phyloP scores from a whole-genome alignment of 1,140 invertebrate species.

The Neodiprion fabricii region DNA sequence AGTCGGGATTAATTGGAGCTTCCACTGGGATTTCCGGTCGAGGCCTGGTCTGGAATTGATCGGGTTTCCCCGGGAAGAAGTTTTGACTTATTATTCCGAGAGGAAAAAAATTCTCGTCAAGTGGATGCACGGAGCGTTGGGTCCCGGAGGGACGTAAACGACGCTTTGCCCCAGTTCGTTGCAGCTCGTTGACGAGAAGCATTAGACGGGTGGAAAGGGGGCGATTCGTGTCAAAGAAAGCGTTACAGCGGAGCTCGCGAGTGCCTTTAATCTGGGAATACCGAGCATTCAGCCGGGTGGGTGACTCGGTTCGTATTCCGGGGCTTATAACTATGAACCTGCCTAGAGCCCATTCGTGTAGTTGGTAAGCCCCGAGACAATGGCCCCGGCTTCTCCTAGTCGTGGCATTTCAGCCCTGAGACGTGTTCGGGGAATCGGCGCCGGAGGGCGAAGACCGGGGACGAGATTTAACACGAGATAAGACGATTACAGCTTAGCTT shows the following conservation, averaged over 20 bases:
- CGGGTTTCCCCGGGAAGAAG: no score
- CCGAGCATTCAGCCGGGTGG: constrained; percentile 30
- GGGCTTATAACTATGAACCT: constrained; percentile 36
- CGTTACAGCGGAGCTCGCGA: constrained; percentile 1
- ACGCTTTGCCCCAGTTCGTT: no score
- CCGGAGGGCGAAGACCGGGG: constrained; percentile 18
- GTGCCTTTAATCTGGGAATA: constrained; percentile 42
- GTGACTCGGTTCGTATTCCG: neutral
- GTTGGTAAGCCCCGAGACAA: constrained; percentile 47
- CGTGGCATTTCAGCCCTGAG: constrained; percentile 12
- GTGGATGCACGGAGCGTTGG: neutral
- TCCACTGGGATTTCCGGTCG: no score
- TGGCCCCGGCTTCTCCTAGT: constrained; percentile 31
- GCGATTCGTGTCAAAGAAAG: constrained; percentile 24
- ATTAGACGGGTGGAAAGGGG: neutral
- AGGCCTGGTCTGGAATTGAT: no score
- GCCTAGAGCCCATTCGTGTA: constrained; percentile 22
- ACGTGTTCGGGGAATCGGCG: neutral
- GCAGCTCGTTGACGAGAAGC: neutral
- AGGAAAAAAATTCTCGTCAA: no score
- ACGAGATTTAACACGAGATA: constrained; percentile 55
- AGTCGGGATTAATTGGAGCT: no score
- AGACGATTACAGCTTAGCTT: constrained; percentile 56
- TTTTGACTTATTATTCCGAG: no score
- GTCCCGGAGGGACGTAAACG: neutral